Percentiles rank a stretch among this genome's conserved stretches.
Evolutionary conservation across 2,888 invertebrate genomes (phyloP).

Genomic region (Ornithoptera priamus): DNA sequence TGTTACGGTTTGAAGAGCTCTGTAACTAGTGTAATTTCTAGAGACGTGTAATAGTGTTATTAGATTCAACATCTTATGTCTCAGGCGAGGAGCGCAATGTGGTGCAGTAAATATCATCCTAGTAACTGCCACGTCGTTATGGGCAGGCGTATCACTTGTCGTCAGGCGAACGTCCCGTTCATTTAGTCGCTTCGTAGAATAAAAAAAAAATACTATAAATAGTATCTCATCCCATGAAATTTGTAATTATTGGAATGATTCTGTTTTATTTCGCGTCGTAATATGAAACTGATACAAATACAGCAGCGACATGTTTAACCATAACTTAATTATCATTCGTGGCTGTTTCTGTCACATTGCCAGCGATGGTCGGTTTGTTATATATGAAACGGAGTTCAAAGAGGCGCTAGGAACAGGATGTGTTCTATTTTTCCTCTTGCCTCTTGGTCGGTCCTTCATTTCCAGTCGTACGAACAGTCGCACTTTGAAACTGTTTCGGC

Average conservation of each 20-base stretch:
- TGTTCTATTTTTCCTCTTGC: conserved; percentile 46
- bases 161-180: too few species aligned
- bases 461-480: conserved; percentile 6
- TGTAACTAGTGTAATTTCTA: too few species aligned
- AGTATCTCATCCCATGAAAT: too few species aligned
- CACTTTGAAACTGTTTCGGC: not conserved
- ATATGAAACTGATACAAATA: not conserved
- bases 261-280: not conserved
- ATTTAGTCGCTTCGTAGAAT: too few species aligned
- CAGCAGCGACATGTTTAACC: conserved; percentile 3
- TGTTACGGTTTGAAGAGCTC: too few species aligned
- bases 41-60: too few species aligned
- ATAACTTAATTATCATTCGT: conserved; percentile 22
- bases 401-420: conserved; percentile 45
- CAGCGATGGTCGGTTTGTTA: conserved; percentile 51
- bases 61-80: too few species aligned
- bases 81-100: too few species aligned
- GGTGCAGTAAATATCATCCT: too few species aligned
- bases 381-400: conserved; percentile 53
- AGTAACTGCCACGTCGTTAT: too few species aligned
- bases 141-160: too few species aligned
- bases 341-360: conserved; percentile 35
- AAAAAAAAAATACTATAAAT: too few species aligned
- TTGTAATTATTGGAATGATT: not conserved
- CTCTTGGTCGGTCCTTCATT: conserved; percentile 35